phyloP scores from a whole-genome alignment of 2,113 vertebrate species.

The Fulica atra region DNA sequence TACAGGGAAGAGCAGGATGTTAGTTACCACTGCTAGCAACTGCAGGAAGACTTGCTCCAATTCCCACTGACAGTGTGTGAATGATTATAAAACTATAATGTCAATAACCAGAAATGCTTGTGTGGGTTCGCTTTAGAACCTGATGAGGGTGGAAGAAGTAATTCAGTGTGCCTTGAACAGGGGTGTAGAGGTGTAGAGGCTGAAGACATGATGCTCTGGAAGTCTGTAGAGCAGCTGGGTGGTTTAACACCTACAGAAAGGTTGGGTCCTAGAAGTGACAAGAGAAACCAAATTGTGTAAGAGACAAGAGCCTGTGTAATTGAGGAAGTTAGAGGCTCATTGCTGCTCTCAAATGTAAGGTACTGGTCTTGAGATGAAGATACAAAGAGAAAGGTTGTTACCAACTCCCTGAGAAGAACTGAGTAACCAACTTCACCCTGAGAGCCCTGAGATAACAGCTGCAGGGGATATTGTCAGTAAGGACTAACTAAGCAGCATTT shows the following conservation, averaged over 20 bases:
- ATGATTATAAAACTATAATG: not conserved
- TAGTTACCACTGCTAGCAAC: not conserved
- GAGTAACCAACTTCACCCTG: not conserved
- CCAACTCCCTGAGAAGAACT: not conserved
- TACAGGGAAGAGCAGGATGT: not conserved
- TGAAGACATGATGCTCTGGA: not conserved
- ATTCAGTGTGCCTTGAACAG: not conserved
- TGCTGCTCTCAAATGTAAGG: not conserved
- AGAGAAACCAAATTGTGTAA: not conserved
- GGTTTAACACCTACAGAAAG: not conserved
- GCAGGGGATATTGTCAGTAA: not conserved
- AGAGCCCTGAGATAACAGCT: not conserved
- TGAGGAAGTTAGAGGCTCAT: not conserved
- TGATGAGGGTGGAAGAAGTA: not conserved
- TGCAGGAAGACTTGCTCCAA: not conserved
- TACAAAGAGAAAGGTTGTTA: not conserved
- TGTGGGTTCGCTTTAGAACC: not conserved
- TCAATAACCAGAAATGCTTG: not conserved
- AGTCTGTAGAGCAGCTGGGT: not conserved
- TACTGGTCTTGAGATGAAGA: not conserved
- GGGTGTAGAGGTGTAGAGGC: not conserved
- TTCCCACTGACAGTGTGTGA: not conserved
- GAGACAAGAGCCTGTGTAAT: not conserved
- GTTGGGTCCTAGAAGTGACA: not conserved
- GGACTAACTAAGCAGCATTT: not conserved